phyloP scores from a whole-genome alignment of 2,797 vertebrate genomes.

The Loris lydekkerianus region DNA sequence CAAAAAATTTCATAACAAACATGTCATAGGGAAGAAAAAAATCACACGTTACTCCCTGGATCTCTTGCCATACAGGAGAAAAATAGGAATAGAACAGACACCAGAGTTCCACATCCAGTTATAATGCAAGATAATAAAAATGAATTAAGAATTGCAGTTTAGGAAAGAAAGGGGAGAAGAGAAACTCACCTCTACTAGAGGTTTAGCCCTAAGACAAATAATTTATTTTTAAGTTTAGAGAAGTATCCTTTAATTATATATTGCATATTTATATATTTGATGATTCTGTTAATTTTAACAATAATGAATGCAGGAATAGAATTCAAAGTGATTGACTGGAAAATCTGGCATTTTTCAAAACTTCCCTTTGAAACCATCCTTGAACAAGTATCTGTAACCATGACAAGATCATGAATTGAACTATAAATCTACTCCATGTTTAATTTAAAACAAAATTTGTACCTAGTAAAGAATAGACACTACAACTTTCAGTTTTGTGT shows the following conservation, averaged over 20 bases:
- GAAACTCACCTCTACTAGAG: not conserved
- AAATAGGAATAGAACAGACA: not conserved
- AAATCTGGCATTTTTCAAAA: constrained; percentile 68
- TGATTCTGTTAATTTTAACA: constrained; percentile 12
- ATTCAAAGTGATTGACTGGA: not conserved
- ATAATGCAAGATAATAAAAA: not conserved
- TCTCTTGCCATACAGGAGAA: not conserved
- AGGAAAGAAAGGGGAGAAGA: not conserved
- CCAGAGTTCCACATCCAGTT: not conserved
- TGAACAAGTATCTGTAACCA: constrained; percentile 1
- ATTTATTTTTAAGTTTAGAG: not conserved
- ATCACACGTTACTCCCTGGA: not conserved
- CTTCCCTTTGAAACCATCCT: not conserved
- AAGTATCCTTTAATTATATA: not conserved
- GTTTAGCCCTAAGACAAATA: not conserved
- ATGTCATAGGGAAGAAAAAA: not conserved
- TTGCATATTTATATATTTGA: not conserved
- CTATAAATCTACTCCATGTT: constrained; percentile 19
- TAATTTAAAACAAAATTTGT: constrained; percentile 58
- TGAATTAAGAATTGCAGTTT: not conserved
- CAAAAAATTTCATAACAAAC: not conserved
- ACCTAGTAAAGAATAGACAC: constrained; percentile 51
- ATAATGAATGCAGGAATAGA: not conserved
- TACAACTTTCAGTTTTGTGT: constrained; percentile 18
- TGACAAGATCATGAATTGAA: constrained; percentile 50